Evolutionary conservation across 2,888 invertebrate species (phyloP), one percentile per base, ranked within the genome.

Genomic region (Notodonta dromedarius): DNA sequence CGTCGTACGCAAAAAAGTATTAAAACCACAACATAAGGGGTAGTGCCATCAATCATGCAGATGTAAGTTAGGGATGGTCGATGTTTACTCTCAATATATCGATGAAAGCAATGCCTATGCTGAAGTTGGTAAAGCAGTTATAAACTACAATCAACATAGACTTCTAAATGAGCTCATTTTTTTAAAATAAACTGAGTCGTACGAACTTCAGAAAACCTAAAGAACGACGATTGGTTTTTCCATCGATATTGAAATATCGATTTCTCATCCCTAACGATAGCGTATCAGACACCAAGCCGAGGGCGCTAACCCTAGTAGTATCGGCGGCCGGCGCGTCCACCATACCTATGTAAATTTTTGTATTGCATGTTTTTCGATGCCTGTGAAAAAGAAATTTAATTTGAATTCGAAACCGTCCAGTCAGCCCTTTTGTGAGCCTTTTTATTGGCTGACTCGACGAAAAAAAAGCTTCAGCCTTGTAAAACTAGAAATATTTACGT

Each of bases 41-140:
- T 57, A 50, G 58, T 24, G 39, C 44, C 60, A 72, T 72, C 71
- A 57, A 72, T 72, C 71, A 72, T 64, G 24, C 46, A 50, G 8
- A 50, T 14, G 9, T 11, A 16, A 7, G 16, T 16, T 50, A 50
- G 50, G 16, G 50, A 50, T 50, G 50, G 16, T 7, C 50, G 50
- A 11, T 12, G 11, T 42, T 11, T 11, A 11, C 11, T 42, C 42
- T 42, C 12, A 42, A 12, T 42, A 42, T 9, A 4, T 12, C 42
- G 11, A 42, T 42, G 9, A 4, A 12, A 11, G 35, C 4, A 35
- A 35, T 35, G 2, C 24, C 24, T 24, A 35, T 6, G 35, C 7
- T 35, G 7, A 35, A 35, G 35, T 35, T 35, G 5, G 35, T 35
- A 11, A 42, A 1, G 42, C 42, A 11, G 24, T 24, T 24, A 24